Evolutionary conservation across 2,888 invertebrate genomes (phyloP), one percentile per base, ranked within the genome.

Genomic region (Argyra leucocephala): DNA sequence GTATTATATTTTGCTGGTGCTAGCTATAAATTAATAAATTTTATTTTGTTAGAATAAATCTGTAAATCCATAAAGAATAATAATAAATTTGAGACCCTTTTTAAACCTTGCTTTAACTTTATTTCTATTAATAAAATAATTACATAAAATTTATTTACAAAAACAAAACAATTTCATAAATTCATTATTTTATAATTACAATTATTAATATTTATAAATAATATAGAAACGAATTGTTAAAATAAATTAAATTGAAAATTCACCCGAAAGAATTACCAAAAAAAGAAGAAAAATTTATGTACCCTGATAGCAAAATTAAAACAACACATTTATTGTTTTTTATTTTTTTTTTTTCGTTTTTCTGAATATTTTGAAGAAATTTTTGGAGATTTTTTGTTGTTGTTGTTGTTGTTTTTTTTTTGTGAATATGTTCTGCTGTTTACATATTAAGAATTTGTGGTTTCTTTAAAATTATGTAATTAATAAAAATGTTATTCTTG

Each of bases 321-420:
- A n/a, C n/a, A 18, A 48, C 48, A 48, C 5, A 48, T 48, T 48
- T 48, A 48, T 10, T 31, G 31, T 31, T 31, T 2, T 10, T 31
- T 48, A 48, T 37, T 37, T 37, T 37, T 26, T 26, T 37, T 37
- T 37, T 37, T 26, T 26, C 12, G 31, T 31, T 31, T 31, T 31
- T 6, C 18, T 15, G 18, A 48, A 48, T 18, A 48, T 12, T 48
- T 48, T 48, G 82, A 81, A 64, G 82, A 77, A 87, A 88, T 88
- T 77, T 76, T 82, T 65, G 3, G 3, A 24, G 21, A n/a, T 59
- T 10, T 37, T 15, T 15, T n/a, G 4, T 10, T 18, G 31, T 31
- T 12, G 26, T n/a, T 58, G 37, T 26, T 26, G 22, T 48, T 36
- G 24, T 61, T 15, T 18, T 59, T n/a, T n/a, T 37, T 15, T 22